Evolutionary conservation across 2,113 vertebrate species (phyloP).

Genomic region (Acrocephalus arundinaceus): DNA sequence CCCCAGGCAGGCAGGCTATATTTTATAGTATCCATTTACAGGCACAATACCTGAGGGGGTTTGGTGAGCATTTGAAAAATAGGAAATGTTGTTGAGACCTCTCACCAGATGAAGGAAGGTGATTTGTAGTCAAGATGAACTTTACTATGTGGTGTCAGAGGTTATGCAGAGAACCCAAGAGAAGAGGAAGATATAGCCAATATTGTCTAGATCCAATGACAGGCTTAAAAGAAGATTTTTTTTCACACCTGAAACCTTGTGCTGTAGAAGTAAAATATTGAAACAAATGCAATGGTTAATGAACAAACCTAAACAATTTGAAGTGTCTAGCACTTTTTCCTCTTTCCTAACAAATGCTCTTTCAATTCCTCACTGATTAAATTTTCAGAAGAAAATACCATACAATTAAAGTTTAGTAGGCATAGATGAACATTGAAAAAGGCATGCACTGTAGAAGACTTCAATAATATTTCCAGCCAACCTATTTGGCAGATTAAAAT

Average conservation of each 20-base stretch:
- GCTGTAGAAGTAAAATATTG: neutral
- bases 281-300: neutral
- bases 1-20: neutral
- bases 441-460: neutral
- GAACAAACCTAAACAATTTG: neutral
- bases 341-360: neutral
- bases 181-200: neutral
- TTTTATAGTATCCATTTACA: neutral
- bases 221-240: neutral
- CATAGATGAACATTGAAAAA: neutral
- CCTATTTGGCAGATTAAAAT: neutral
- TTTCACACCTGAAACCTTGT: neutral
- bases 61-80: neutral
- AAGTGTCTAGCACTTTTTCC: neutral
- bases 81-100: neutral
- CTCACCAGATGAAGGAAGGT: neutral
- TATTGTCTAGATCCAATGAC: neutral
- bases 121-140: neutral
- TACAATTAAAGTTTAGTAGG: neutral
- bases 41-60: too few species aligned
- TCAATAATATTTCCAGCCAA: neutral
- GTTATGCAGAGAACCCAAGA: neutral
- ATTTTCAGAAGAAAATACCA: neutral
- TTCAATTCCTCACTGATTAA: neutral
- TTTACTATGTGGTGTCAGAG: neutral